Evolutionary conservation across 2,888 invertebrate species (phyloP), one percentile per base, ranked within the genome.

Genomic region (Aphidius colemani): DNA sequence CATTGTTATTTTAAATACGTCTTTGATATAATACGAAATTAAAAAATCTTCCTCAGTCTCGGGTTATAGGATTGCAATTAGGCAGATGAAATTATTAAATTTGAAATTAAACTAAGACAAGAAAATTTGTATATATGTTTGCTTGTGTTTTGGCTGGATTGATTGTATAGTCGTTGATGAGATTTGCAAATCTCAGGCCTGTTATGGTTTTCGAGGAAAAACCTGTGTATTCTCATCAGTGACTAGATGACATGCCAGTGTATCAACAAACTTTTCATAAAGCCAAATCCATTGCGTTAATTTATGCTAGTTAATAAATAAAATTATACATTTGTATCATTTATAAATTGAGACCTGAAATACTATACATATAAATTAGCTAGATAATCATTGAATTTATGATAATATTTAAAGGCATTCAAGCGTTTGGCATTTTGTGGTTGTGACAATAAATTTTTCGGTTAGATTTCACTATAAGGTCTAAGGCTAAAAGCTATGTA

Each of bases 21-120:
- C 30, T 30, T 30, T 30, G 30, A 30, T 30, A 30, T 3, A 30
- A 30, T 30, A 30, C 3, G 30, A 61, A 57, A 58, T 45, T 60
- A 53, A 50, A 50, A 10, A 59, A 11, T 45, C 41, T 61, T 41
- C 8, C 46, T 48, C 57, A 44, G 59, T 40, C 41, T 53, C 55
- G 53, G 61, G 53, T 67, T 64, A 66, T 62, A 44, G 49, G 46
- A 64, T 64, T 66, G 62, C 64, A 62, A 64, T 66, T 62, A 58
- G 49, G 62, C 55, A 40, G 59, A 66, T 59, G 44, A 61, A 64
- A 66, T 66, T 67, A 67, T 30, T 30, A 30, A 30, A 61, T 59
- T 55, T 13, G 10, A 59, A 61, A 67, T 67, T 65, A 67, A 65
- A 59, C 59, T 18, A 65, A 62, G 59, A 62, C 62, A 56, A 62